Evolutionary conservation across 2,888 invertebrate species (phyloP), one percentile per base, ranked within the genome.

Genomic region (Petrolisthes cinctipes): DNA sequence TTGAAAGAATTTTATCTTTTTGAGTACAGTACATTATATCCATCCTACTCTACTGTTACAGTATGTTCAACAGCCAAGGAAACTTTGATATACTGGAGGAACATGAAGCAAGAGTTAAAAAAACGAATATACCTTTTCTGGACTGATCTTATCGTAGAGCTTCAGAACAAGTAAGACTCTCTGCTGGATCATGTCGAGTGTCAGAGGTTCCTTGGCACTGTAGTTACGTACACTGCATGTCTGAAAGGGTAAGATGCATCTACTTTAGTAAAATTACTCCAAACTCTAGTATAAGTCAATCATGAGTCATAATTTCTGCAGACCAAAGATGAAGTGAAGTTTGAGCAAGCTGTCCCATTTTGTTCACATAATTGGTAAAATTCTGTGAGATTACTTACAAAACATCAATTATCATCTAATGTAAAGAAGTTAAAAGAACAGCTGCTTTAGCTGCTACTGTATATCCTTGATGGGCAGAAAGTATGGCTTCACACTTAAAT

Each of bases 131-230:
- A 99, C 98, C 97, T 98, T 97, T 92, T 95, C 95, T 91, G 97
- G 96, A 92, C 96, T 95, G 94, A 99, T 95, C 96, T 99, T 99
- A 95, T 99, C 99, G 95, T 97, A 99, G 92, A 99, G 95, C 94
- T 97, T 97, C 92, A 99, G 95, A 91, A 99, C 97, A 94, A 99
- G 96, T 92, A 98, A 94, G 91, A 99, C 98, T 93, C 99, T 95
- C 93, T 97, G 96, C 93, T 95, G 94, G 93, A 98, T 96, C 92
- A 96, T 94, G 92, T 96, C 96, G 93, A 97, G 94, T 91, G 96
- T 94, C 92, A 97, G 94, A 91, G 97, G 97, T 91, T 95, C 94
- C 92, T 95, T 95, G 91, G 93, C 94, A 86, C 88, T 88, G 86
- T 86, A 90, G 76, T 66, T 86, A 85, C 91, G 90, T 91, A 91